Percentiles rank a stretch among this genome's conserved stretches.
phyloP scores from a whole-genome alignment of 2,888 invertebrate genomes.

The Tortricodes alternella region DNA sequence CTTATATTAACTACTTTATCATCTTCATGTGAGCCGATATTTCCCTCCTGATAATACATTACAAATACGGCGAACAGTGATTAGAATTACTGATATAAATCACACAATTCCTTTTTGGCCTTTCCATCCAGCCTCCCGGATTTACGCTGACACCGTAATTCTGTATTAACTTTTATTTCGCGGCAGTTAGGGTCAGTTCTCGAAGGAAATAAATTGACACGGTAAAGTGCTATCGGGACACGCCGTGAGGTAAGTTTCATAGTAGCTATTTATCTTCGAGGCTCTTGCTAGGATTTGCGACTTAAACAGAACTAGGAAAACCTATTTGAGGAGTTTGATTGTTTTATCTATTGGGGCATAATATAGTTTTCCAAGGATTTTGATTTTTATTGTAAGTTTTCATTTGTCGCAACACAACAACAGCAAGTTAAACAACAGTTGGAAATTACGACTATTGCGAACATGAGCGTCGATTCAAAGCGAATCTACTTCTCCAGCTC shows the following conservation, averaged over 20 bases:
- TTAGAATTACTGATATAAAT: no score
- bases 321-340: neutral
- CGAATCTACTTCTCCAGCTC: neutral
- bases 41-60: no score
- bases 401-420: neutral
- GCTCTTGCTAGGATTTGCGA: neutral
- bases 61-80: no score
- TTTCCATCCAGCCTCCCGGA: neutral
- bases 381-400: no score
- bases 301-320: neutral
- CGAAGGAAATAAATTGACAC: conserved; percentile 33
- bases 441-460: neutral
- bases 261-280: conserved; percentile 16
- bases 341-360: neutral
- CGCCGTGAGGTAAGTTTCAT: conserved; percentile 3
- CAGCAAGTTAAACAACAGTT: neutral
- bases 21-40: no score
- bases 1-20: no score
- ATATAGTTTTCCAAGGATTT: no score
- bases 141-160: conserved; percentile 11
- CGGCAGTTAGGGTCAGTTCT: neutral
- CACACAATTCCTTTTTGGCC: no score
- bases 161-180: conserved; percentile 19
- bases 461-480: neutral
- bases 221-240: conserved; percentile 14